Conservation (phyloP, 1,140 invertebrate genomes). For the Heliconius himera region DNA sequence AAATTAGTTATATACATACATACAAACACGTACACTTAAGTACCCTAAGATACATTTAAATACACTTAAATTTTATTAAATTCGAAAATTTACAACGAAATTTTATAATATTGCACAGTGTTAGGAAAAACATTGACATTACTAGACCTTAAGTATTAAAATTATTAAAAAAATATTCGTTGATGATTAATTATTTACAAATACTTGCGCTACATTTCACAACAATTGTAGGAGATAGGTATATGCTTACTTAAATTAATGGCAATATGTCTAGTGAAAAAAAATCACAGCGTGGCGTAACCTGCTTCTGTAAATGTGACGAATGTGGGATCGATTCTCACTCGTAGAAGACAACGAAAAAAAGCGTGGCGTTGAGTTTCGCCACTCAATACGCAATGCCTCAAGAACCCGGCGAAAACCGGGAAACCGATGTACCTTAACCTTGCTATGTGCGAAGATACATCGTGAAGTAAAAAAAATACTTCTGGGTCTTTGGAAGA, state of each 20-base stretch:
- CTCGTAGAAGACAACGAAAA: too few species aligned
- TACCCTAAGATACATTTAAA: constrained; percentile 16
- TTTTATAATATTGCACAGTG: constrained; percentile 34
- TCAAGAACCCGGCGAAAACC: too few species aligned
- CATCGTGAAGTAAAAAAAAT: too few species aligned
- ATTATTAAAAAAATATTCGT: not conserved
- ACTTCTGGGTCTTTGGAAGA: too few species aligned
- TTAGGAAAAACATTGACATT: constrained; percentile 22
- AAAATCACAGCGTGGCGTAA: too few species aligned
- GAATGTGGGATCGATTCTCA: too few species aligned
- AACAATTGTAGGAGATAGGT: not conserved
- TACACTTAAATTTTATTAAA: constrained; percentile 30
- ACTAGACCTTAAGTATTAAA: not conserved
- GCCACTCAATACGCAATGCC: too few species aligned
- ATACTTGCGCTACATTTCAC: not conserved
- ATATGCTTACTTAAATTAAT: not conserved
- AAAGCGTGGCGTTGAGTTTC: too few species aligned
- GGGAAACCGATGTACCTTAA: too few species aligned
- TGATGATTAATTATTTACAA: not conserved
- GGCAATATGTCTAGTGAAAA: not conserved
- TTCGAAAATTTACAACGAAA: constrained; percentile 40
- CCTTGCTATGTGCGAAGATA: too few species aligned
- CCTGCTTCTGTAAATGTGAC: too few species aligned
- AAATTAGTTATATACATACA: constrained; percentile 15
- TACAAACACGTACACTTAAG: constrained; percentile 25